These are phyloP conservation scores for Eclectus roratus DNA, from an alignment of 2,113 vertebrate genomes.

Conservation along the genomic window DNA sequence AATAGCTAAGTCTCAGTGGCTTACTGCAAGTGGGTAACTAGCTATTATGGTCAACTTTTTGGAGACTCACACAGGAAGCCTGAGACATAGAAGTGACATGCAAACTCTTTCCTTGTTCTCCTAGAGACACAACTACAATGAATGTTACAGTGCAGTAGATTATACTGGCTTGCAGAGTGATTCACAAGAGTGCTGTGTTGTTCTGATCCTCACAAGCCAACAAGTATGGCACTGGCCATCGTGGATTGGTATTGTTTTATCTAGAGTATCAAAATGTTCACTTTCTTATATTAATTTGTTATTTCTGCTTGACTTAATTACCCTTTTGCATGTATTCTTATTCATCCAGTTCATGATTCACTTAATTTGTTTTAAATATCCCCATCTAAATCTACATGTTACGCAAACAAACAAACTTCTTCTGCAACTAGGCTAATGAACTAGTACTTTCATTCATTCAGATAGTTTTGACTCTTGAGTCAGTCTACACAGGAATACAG, in stretches of 20 bases:
- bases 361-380: background rate
- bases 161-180: background rate
- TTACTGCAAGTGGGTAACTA: background rate
- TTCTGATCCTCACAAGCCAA: background rate
- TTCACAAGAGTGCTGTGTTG: background rate
- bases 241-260: background rate
- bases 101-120: background rate
- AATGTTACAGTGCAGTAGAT: background rate
- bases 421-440: background rate
- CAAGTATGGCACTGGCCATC: background rate
- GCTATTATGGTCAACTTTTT: background rate
- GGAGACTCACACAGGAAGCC: background rate
- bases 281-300: background rate
- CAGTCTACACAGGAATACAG: background rate
- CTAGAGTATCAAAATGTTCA: background rate
- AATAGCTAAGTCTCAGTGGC: background rate
- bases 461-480: background rate
- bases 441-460: background rate
- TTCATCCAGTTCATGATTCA: background rate
- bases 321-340: background rate
- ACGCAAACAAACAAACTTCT: background rate
- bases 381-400: background rate
- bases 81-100: background rate
- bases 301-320: background rate
- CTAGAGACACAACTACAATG: background rate